phyloP scores from a whole-genome alignment of 2,113 vertebrate genomes.

The Murina feae region DNA sequence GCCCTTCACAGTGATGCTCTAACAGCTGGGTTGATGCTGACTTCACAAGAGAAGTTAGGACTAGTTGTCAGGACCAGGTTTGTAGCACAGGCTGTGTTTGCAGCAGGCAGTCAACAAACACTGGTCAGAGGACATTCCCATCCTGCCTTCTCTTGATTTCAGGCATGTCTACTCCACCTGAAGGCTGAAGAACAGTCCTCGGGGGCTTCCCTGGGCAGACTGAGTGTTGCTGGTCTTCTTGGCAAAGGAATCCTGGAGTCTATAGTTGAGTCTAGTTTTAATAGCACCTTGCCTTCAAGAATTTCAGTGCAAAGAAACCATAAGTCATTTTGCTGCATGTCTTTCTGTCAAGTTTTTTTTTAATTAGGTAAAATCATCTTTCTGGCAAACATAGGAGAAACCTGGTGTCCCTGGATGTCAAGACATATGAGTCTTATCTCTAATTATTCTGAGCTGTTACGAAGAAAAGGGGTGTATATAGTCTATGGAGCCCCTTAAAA shows the following conservation, averaged over 20 bases:
- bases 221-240: background rate
- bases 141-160: background rate
- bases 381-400: background rate
- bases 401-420: background rate
- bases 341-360: background rate
- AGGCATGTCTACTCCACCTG: fast-evolving
- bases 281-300: background rate
- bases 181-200: background rate
- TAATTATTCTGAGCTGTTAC: background rate
- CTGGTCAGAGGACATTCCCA: fast-evolving
- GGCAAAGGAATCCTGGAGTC: background rate
- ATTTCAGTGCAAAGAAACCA: background rate
- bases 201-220: too few relatives aligned
- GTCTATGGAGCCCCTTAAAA: background rate
- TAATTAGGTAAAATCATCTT: background rate
- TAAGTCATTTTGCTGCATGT: background rate
- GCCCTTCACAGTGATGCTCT: fast-evolving
- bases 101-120: background rate
- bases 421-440: background rate
- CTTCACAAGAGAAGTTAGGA: background rate
- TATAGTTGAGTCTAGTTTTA: background rate
- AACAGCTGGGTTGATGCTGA: background rate
- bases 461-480: background rate
- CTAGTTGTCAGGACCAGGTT: background rate
- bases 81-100: background rate